Evolutionary conservation across 2,113 vertebrate genomes (phyloP), one percentile per base, ranked within the genome.

Genomic region (Cololabis saira): DNA sequence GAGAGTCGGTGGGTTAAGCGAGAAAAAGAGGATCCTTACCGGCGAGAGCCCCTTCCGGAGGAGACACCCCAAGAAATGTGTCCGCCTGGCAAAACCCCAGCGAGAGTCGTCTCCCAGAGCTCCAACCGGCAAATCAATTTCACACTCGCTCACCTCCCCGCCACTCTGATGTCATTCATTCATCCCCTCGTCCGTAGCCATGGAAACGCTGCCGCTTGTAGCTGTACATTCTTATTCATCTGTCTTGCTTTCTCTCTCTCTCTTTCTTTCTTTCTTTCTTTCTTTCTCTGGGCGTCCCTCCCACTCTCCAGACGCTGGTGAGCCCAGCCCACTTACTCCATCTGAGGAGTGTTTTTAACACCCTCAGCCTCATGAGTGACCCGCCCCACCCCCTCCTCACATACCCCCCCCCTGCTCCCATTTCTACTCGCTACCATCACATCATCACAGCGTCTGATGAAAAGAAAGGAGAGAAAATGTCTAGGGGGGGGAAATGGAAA

Each of bases 141-240:
- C 95, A 96, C 95, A 97, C 95, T 95, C 92, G 85, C 91, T 93
- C 94, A 94, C 95, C 93, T 95, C 94, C 92, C 87, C 87, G 87
- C 89, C 89, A 90, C 90, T 90, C 90, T 91, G 93, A 95, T 95
- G 95, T 94, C 94, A 94, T 93, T 95, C 95, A 96, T 96, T 97
- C 96, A 97, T 92, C 84, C 92, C 93, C 93, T 96, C 94, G 87
- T 90, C 71, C 77, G 92, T 97, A 92, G 90, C 94, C 93, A 96
- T 96, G 91, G 96, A 90, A 97, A 98, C 96, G 77, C 83, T 5
- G 87, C 92, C 86, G 91, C 95, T 93, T 88, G 90, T 93, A 92
- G 91, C 92, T 67, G 85, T 62, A 91, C 84, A 42, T 77, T 88
- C 88, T 24, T 82, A 83, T 91, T 83, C 83, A 85, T 87, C 89